A percentile compares a stretch with the other conserved stretches of the same genome.
Evolutionary conservation across 2,888 invertebrate species (phyloP).

Genomic region (Megalurothrips usitatus): DNA sequence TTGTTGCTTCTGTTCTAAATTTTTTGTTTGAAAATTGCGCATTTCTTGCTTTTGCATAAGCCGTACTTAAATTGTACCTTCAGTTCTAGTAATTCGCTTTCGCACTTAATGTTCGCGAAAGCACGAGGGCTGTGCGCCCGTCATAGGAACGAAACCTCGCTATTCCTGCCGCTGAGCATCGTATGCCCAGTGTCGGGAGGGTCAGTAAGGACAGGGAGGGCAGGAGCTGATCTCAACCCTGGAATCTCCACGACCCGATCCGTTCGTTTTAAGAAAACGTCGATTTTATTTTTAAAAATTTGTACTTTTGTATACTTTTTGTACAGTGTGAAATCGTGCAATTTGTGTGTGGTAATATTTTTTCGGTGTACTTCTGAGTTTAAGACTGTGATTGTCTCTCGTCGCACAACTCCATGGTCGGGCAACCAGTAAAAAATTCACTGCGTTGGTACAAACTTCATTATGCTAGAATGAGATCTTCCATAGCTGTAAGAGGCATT

Average conservation of each 20-base stretch:
- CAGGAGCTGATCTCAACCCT: slow-evolving; percentile 19
- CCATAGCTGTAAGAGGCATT: background rate
- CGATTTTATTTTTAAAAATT: background rate
- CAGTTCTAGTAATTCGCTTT: background rate
- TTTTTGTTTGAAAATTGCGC: background rate
- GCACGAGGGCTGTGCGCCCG: background rate
- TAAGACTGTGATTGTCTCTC: slow-evolving; percentile 19
- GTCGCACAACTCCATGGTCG: background rate
- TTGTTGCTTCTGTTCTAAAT: background rate
- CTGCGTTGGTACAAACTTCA: slow-evolving; percentile 8
- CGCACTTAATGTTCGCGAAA: background rate
- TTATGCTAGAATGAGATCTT: background rate
- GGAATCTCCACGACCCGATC: slow-evolving; percentile 4
- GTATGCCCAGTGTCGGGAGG: background rate
- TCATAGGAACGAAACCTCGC: slow-evolving; percentile 10
- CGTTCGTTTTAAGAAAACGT: background rate
- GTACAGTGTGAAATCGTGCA: background rate
- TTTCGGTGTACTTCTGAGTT: background rate
- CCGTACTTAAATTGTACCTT: background rate
- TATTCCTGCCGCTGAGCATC: background rate
- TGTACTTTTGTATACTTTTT: slow-evolving; percentile 12
- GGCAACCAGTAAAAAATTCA: background rate
- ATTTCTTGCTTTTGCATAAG: background rate
- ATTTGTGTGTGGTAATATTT: background rate
- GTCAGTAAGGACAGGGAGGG: background rate